Evolutionary conservation across 1,140 invertebrate species (phyloP), one percentile per base, ranked within the genome.

Genomic region (Papilio glaucus): DNA sequence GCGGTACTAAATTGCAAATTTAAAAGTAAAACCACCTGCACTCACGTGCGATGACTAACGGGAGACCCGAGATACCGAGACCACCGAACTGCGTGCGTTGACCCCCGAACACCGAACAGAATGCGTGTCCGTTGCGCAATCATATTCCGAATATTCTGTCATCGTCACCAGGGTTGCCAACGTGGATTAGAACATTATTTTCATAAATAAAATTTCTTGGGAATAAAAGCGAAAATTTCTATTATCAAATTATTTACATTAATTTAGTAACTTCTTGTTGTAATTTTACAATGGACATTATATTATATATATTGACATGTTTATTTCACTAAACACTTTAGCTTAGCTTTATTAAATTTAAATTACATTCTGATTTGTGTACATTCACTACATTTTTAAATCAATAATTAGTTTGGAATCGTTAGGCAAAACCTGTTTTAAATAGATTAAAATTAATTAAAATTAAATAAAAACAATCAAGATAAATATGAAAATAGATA

Each of bases 1-100:
- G 90, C 88, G 87, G 88, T 88, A 91, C 79, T 84, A 86, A 85
- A 85, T 87, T 81, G 85, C 81, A 77, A 87, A 90, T 90, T 86
- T 89, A 90, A 92, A 92, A 92, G 90, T 92, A 92, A 92, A 92
- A 90, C 82, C 80, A 76, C 75, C 77, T 67, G 45, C 24, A 69
- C 77, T 87, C 87, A 90, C 88, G 88, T 89, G 82, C 86, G 85
- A 2, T 77, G 72, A 41, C 85, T 91, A 92, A 92, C 90, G 90
- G 90, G 80, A 85, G 78, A 57, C 2, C 29, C 29, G 49, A 57
- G 49, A 57, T 57, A 57, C 18, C 49, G 10, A 4, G 21, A 83
- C 79, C 81, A 86, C 86, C 87, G 84, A 92, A 92, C 81, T 83
- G 78, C 82, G 89, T 83, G 80, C 90, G 73, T 86, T 89, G 88